These are phyloP conservation scores for Pterocles burchelli DNA, from an alignment of 2,113 vertebrate genomes.

Conservation along the genomic window DNA sequence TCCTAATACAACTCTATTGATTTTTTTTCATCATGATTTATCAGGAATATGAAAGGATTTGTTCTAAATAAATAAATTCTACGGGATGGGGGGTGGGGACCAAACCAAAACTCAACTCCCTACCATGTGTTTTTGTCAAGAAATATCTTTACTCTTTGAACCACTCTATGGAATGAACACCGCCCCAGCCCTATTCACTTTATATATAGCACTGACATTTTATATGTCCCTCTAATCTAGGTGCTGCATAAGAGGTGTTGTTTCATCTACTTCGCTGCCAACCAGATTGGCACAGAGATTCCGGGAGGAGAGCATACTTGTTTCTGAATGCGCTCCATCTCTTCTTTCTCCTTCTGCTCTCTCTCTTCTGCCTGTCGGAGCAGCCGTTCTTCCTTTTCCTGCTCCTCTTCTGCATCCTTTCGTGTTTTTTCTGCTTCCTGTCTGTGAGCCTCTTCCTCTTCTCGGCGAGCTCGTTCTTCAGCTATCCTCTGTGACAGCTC, in stretches of 20 bases:
- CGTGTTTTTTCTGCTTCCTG: conserved; percentile 78
- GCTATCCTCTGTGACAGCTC: conserved; percentile 87
- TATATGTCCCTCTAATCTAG: neutral
- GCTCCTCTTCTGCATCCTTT: conserved; percentile 77
- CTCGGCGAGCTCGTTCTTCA: conserved; percentile 83
- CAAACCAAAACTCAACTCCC: neutral
- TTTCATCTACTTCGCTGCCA: neutral
- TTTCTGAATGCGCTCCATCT: conserved; percentile 82
- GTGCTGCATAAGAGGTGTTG: neutral
- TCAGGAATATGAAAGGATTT: neutral
- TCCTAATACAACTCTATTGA: neutral
- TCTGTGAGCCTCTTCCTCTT: conserved; percentile 84
- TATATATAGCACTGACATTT: neutral
- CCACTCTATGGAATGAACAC: neutral
- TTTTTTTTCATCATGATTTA: neutral
- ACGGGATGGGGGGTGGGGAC: neutral
- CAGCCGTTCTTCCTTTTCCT: conserved; percentile 70
- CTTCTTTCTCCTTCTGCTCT: conserved; percentile 81
- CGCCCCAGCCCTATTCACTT: neutral
- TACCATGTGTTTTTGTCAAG: neutral
- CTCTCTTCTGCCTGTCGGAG: conserved; percentile 72
- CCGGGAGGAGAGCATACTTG: conserved; percentile 75
- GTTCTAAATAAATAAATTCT: neutral
- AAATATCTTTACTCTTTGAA: neutral
- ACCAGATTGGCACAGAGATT: neutral